Conservation (phyloP, 2,797 vertebrate species). For the Masticophis lateralis region DNA sequence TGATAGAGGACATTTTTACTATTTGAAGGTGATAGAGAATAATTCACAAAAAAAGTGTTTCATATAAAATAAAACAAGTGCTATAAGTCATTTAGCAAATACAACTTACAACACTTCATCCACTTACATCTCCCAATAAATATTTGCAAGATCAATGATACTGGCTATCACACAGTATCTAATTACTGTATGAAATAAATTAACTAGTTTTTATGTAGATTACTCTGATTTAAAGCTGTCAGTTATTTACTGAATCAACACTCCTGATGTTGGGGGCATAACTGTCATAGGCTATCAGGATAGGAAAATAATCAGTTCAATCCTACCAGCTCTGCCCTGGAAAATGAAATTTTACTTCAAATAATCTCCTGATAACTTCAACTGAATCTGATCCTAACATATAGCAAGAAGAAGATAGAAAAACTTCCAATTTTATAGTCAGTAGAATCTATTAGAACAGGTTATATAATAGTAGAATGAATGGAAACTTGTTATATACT, state of each 20-base stretch:
- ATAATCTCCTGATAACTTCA: background rate
- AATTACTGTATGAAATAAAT: background rate
- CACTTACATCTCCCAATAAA: background rate
- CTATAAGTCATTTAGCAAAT: background rate
- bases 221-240: background rate
- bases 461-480: background rate
- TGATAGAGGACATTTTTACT: background rate
- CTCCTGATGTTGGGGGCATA: background rate
- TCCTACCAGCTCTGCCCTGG: background rate
- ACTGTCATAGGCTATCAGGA: background rate
- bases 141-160: background rate
- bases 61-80: background rate
- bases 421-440: background rate
- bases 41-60: background rate
- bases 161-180: background rate
- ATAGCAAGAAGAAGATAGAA: background rate
- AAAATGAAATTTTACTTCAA: background rate
- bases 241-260: background rate
- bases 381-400: background rate
- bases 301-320: background rate
- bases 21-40: background rate
- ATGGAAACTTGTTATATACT: background rate
- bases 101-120: background rate
- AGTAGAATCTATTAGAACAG: constrained; percentile 10
- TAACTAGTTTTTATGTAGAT: background rate